A percentile compares a stretch with the other conserved stretches of the same genome.
phyloP scores from a whole-genome alignment of 2,888 invertebrate species.

The Idaea aversata region DNA sequence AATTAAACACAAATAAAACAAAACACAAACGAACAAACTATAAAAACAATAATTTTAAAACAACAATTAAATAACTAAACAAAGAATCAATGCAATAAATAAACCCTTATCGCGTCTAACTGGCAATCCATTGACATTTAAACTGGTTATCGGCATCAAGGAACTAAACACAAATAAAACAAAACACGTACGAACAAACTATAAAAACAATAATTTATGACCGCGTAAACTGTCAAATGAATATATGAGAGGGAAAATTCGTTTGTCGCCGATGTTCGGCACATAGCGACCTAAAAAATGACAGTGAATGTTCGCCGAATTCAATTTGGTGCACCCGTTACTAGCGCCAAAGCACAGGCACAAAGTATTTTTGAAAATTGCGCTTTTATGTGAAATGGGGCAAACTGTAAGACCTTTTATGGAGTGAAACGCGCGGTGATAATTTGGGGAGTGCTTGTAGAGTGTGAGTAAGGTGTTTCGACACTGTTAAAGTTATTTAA shows the following conservation, averaged over 20 bases:
- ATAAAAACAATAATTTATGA: slow-evolving; percentile 39
- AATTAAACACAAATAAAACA: slow-evolving; percentile 24
- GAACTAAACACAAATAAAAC: slow-evolving; percentile 24
- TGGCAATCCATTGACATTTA: not conserved
- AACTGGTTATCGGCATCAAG: slow-evolving; percentile 6
- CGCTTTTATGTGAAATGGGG: slow-evolving; percentile 6
- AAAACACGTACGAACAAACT: slow-evolving; percentile 20
- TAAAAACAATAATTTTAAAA: slow-evolving; percentile 22
- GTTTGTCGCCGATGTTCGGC: slow-evolving; percentile 22
- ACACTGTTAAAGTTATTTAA: not conserved
- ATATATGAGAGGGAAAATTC: slow-evolving; percentile 35
- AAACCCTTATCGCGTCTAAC: not conserved
- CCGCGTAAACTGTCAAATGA: slow-evolving; percentile 32
- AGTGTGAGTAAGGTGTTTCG: not conserved
- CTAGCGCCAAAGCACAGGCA: slow-evolving; percentile 20
- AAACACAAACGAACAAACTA: slow-evolving; percentile 21
- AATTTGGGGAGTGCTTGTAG: not conserved
- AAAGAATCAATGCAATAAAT: not conserved
- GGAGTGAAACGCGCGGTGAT: not conserved
- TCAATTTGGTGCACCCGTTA: slow-evolving; percentile 41
- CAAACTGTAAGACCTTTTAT: slow-evolving; percentile 3
- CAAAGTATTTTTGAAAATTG: slow-evolving; percentile 20
- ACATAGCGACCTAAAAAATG: slow-evolving; percentile 32
- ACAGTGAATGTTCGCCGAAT: slow-evolving; percentile 24
- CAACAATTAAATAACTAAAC: not conserved